Conservation (phyloP, 2,797 vertebrate genomes). For the Eulemur albifrons region DNA sequence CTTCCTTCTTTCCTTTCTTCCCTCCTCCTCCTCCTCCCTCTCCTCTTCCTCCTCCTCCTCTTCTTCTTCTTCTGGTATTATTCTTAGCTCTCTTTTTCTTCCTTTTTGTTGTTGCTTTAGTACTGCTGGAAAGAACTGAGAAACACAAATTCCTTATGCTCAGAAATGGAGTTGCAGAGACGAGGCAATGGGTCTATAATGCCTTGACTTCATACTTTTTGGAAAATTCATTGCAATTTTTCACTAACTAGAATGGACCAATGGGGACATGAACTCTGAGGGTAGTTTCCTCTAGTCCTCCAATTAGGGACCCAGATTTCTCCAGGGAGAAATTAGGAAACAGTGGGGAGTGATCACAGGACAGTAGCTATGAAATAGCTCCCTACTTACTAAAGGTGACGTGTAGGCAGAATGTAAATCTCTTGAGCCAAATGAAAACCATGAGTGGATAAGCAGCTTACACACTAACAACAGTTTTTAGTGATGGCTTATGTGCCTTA, state of each 20-base stretch:
- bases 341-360: not conserved
- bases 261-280: not conserved
- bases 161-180: not conserved
- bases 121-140: not conserved
- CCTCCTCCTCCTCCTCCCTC: not conserved
- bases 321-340: not conserved
- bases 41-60: too few relatives aligned
- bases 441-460: not conserved
- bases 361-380: not conserved
- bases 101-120: not conserved
- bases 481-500: not conserved
- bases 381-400: not conserved
- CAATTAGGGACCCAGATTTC: not conserved
- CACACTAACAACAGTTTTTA: not conserved
- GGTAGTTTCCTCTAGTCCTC: not conserved
- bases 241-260: not conserved
- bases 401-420: not conserved
- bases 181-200: not conserved
- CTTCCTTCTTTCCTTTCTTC: too few relatives aligned
- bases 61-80: not conserved
- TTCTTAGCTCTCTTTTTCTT: not conserved
- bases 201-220: not conserved
- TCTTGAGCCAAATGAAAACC: not conserved
- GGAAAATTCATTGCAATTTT: not conserved
- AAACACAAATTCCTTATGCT: not conserved